Base-by-base conservation (phyloP, 2,113 vertebrate species). In the Myiozetetes cayanensis region DNA sequence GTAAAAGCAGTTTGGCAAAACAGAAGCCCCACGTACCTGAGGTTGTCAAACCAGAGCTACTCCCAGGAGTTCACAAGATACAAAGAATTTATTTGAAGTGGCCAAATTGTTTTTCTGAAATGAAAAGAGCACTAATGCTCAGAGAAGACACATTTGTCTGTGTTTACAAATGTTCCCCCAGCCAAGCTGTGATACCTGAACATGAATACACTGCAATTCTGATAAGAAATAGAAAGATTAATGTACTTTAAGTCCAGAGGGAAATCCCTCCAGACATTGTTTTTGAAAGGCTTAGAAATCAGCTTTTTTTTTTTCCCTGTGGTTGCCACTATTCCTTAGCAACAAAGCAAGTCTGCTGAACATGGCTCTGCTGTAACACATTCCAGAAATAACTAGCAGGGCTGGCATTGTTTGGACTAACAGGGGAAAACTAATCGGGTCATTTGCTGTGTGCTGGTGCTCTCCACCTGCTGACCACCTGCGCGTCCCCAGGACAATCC, bases 301-400 rank as follows among this genome's bases (percentile, higher is more conserved):
- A 95, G 81, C 50, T 79, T 76, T 43, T 79, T 82, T 95, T 85
- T 9, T 5, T 9, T 5, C 12, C 70, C 17, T 65, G 55, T 71
- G 77, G 95, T 87, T 81, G 85, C 47, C 25, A 19, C 50, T 88
- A 86, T 89, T 90, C 93, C 95, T 97, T 92, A 97, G 90, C 96
- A 96, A 95, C 93, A 89, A 94, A 96, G 74, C 94, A 21, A 44
- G 67, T 41, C 80, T 92, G 92, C 67, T 87, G 70, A 84, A 85
- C 30, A 18, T 4, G 25, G 92, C 91, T 96, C 28, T 86, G 67
- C 67, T 92, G 17, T 41, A 92, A 87, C 66, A 71, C 89, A 82
- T 93, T 94, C 89, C 96, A 93, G 89, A 95, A 96, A 95, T 94
- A 88, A 94, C 87, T 78, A 55, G 53, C 67, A 59, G n/a, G 33